phyloP scores from a whole-genome alignment of 2,797 vertebrate genomes.

The Phalanger gymnotis region DNA sequence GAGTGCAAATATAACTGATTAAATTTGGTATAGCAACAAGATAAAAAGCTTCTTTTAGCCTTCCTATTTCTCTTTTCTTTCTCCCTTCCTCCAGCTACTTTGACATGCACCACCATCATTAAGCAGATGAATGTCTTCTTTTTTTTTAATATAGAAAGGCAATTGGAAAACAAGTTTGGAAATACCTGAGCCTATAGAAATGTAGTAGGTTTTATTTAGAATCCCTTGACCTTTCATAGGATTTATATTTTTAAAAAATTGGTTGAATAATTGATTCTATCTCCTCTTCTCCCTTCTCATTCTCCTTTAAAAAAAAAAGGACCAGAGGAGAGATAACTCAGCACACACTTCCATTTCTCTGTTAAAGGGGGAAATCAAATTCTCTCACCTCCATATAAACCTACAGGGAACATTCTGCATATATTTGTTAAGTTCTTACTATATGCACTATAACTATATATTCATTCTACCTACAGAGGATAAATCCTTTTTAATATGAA shows the following conservation, averaged over 20 bases:
- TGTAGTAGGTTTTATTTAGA: constrained; percentile 21
- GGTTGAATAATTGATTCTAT: constrained; percentile 55
- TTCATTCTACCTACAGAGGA: not conserved
- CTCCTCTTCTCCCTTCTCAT: not conserved
- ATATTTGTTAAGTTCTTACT: not conserved
- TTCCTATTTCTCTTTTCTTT: constrained; percentile 37
- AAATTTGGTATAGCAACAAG: constrained; percentile 54
- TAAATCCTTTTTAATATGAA: constrained; percentile 15
- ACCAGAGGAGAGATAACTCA: not conserved
- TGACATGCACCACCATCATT: constrained; percentile 46
- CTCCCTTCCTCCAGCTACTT: constrained; percentile 31
- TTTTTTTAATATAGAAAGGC: constrained; percentile 28
- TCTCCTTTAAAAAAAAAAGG: not conserved
- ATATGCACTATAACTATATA: not conserved
- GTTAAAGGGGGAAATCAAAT: constrained; percentile 3
- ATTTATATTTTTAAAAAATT: constrained; percentile 53
- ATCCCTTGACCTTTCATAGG: constrained; percentile 28
- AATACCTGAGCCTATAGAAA: not conserved
- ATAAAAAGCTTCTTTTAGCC: not conserved
- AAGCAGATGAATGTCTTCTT: not conserved
- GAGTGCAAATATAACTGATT: constrained; percentile 28
- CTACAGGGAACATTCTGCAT: not conserved
- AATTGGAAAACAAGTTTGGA: constrained; percentile 12
- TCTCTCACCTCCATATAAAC: not conserved
- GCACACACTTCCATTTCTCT: constrained; percentile 26